Base-by-base conservation (phyloP, 2,888 invertebrate genomes). In the Chaitophorus viminalis region DNA sequence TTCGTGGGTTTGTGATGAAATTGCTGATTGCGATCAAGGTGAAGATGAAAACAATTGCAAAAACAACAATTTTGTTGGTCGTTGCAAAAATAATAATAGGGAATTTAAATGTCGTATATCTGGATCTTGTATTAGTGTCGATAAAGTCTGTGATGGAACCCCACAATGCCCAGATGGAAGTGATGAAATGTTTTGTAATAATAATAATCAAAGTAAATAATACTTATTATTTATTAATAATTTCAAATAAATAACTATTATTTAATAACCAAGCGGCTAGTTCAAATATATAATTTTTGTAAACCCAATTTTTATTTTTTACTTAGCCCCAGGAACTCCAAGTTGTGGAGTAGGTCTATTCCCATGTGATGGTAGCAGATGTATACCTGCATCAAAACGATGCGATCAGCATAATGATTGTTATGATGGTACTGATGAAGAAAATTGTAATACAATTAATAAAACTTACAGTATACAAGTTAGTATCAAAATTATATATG, bases 321-420 rank as follows among this genome's bases (percentile, higher is more conserved):
- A 39, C 88, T 90, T 90, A 29, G 91, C 91, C 46, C 91, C 92
- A 1, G 92, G 92, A 0, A 91, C 91, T 1, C 92, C 92, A 0
- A 92, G 92, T 74, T 94, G 94, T 90, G 91, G 91, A 46, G 89
- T 90, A 90, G 93, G 94, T 2, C 92, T 92, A 88, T 94, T 94
- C 91, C 91, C 92, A 0, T 94, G 94, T 90, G 94, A 94, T 90
- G 92, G 91, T n/a, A 92, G 91, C 18, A 91, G 91, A 1, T 96
- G 96, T 91, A 91, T 94, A 39, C 93, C 94, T 0, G 90, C 93
- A 31, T 92, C 92, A 0, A 92, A 93, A 82, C 92, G 93, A 60
- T 97, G 96, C 91, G 94, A 97, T 91, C 94, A 94, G 0, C 93
- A 93, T 18, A 92, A 92, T 68, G 94, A 96, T 90, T 97, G 97